Evolutionary conservation across 2,888 invertebrate genomes (phyloP).

Genomic region (Clanis bilineata): DNA sequence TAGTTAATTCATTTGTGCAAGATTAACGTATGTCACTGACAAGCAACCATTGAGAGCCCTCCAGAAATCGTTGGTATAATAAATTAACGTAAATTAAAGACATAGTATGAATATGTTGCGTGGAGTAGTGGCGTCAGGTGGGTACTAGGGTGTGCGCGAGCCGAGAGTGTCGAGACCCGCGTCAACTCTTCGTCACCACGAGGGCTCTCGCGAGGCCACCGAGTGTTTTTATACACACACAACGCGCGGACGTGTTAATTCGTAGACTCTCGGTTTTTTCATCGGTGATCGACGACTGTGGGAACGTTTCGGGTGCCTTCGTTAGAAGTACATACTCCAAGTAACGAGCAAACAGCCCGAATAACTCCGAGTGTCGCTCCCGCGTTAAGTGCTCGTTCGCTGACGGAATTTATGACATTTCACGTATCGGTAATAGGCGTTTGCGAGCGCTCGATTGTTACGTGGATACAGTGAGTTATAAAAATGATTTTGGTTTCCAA

Average conservation of each 20-base stretch:
- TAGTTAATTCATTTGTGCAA: conserved; percentile 11
- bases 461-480: conserved; percentile 57
- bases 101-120: conserved; percentile 66
- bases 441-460: conserved; percentile 60
- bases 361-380: conserved; percentile 71
- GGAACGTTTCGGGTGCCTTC: conserved; percentile 78
- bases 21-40: background rate
- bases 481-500: conserved; percentile 76
- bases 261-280: conserved; percentile 79
- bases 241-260: conserved; percentile 80
- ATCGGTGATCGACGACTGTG: conserved; percentile 80
- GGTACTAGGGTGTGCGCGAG: conserved; percentile 30
- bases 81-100: conserved; percentile 76
- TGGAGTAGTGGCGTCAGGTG: conserved; percentile 53
- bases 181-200: conserved; percentile 74
- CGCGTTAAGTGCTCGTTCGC: conserved; percentile 72
- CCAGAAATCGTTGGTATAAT: conserved; percentile 45
- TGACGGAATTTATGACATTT: conserved; percentile 73
- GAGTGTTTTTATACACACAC: conserved; percentile 80
- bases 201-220: conserved; percentile 72
- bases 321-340: conserved; percentile 74
- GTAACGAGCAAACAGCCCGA: conserved; percentile 78
- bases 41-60: conserved; percentile 35
- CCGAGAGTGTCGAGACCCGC: conserved; percentile 28
- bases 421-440: conserved; percentile 56